Base-by-base conservation (phyloP, 92 coral and sea anemone species). In the Palythoa grandis region DNA sequence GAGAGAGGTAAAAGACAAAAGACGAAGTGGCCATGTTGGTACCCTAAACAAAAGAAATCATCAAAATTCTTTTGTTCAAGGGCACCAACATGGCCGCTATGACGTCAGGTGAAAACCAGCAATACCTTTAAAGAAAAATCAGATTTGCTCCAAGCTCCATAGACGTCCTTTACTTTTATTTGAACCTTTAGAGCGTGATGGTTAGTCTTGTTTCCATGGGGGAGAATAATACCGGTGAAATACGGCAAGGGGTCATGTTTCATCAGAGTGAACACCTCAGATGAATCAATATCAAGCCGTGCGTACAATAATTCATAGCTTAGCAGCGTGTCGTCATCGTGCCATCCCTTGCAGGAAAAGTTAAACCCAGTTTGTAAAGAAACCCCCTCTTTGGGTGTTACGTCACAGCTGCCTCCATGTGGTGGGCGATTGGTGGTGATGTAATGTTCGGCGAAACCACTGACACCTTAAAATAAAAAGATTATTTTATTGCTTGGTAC, bases 321-420 rank as follows among this genome's bases (percentile, higher is more conserved):
- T 87, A 96, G 91, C 77, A 96, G 95, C 23, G 86, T 83, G 71
- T 92, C 93, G 23, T 94, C 96, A 82, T 94, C 98, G 17, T 69
- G 78, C 98, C 98, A 96, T 63, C 60, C 85, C 15, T 74, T 70
- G 54, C 98, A 96, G 10, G 91, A 87, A 61, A 94, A 91, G 29
- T 23, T 63, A 72, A 94, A 93, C 16, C 70, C 89, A 22, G 98
- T 92, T 57, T 84, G 63, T 86, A 92, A 83, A 57, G 92, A 93
- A 38, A 77, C 69, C 71, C 95, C 95, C 65, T 86, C 88, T 10
- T 35, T 82, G 6, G 98, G 98, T 1, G 72, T 87, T 83, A 94
- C 90, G 56, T 56, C 91, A 90, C 98, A 96, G 52, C 54, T 40
- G 37, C 98, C 98, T 15, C 77, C 87, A 2, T 50, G 79, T 56